These are phyloP conservation scores for Myanophis thanlyinensis DNA, from an alignment of 2,113 vertebrate genomes.

Conservation along the genomic window DNA sequence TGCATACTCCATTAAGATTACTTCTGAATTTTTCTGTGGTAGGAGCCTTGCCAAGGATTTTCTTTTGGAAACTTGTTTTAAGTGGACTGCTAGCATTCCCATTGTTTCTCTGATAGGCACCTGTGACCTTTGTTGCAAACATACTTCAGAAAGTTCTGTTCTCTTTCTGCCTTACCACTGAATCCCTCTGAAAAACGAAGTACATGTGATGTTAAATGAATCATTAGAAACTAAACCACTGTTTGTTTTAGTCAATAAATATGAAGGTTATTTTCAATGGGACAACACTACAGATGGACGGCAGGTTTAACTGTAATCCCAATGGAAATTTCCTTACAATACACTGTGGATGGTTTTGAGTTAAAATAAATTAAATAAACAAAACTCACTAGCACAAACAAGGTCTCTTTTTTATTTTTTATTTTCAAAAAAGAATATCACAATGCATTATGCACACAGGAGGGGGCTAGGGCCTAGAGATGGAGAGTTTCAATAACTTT, in stretches of 20 bases:
- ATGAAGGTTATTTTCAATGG: background rate
- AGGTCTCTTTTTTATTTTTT: background rate
- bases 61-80: background rate
- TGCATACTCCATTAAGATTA: background rate
- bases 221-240: background rate
- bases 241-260: background rate
- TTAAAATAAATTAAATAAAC: background rate
- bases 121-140: background rate
- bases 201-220: background rate
- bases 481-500: background rate
- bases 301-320: background rate
- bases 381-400: background rate
- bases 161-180: background rate
- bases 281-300: background rate
- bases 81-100: background rate
- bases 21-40: background rate
- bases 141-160: background rate
- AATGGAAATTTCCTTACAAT: background rate
- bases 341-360: background rate
- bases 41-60: background rate
- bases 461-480: background rate
- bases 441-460: background rate
- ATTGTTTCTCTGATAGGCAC: background rate
- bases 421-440: background rate
- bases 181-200: background rate